Percentiles rank a stretch among this genome's conserved stretches.
Evolutionary conservation across 2,888 invertebrate genomes (phyloP).

Genomic region (Pherbina coryleti): DNA sequence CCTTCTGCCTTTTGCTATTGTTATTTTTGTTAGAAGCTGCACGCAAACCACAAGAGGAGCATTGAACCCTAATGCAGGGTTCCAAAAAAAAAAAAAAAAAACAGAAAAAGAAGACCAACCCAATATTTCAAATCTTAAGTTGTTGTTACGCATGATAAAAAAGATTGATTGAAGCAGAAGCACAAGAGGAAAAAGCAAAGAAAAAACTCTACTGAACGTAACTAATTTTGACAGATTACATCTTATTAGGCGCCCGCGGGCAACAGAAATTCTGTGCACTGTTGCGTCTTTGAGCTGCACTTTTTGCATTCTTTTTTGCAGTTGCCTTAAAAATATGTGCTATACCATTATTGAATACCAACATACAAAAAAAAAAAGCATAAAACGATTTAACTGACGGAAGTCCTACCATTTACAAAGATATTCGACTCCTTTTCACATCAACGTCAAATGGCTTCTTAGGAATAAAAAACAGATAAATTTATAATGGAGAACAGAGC

Average conservation of each 20-base stretch:
- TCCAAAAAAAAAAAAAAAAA: not conserved
- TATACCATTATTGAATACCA: not conserved
- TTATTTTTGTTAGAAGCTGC: not conserved
- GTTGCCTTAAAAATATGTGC: not conserved
- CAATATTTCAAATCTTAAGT: not conserved
- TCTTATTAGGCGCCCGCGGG: slow-evolving; percentile 14
- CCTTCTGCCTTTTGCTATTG: not conserved
- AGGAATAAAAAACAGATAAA: not conserved
- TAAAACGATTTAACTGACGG: not conserved
- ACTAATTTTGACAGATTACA: slow-evolving; percentile 28
- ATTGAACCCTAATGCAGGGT: slow-evolving; percentile 1
- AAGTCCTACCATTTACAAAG: not conserved
- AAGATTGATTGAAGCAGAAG: not conserved
- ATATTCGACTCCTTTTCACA: too few relatives aligned
- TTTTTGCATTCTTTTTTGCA: not conserved
- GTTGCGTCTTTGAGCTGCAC: not conserved
- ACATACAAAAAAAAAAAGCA: not conserved
- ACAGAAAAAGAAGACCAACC: not conserved
- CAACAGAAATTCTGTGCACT: not conserved
- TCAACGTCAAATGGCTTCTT: not conserved
- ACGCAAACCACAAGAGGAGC: slow-evolving; percentile 7
- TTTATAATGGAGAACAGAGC: too few relatives aligned
- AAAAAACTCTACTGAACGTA: not conserved
- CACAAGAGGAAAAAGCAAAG: not conserved
- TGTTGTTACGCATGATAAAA: not conserved